These are phyloP conservation scores for Iguana delicatissima DNA, from an alignment of 2,797 vertebrate species.

Conservation along the genomic window DNA sequence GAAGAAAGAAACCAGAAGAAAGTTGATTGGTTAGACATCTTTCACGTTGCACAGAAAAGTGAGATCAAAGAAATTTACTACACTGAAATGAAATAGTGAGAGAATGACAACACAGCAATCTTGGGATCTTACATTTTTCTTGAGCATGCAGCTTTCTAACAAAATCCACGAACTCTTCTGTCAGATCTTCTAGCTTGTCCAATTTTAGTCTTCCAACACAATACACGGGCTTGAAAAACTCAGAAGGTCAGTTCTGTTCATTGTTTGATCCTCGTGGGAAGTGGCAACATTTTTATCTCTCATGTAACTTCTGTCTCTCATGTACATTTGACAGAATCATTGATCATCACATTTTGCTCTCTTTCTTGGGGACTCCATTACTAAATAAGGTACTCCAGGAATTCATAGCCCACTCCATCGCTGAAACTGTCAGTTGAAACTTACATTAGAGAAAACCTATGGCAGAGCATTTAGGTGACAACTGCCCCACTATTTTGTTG, in stretches of 20 bases:
- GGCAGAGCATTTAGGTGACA: neutral
- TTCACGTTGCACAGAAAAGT: neutral
- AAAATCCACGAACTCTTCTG: neutral
- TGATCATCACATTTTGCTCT: neutral
- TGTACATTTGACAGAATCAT: neutral
- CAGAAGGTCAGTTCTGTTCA: neutral
- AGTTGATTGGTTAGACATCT: neutral
- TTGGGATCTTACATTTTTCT: neutral
- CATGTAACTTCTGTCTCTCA: too few relatives aligned
- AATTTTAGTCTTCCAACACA: neutral
- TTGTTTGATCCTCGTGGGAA: neutral
- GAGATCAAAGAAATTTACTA: slow-evolving; percentile 12
- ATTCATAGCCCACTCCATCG: neutral
- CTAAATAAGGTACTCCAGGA: neutral
- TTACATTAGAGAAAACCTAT: neutral
- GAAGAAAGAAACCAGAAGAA: neutral
- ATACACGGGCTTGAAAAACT: neutral
- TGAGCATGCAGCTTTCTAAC: neutral
- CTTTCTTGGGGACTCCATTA: neutral
- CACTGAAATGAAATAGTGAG: neutral
- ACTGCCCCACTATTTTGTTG: neutral
- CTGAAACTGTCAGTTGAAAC: neutral
- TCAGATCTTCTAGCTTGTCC: neutral
- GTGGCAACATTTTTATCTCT: too few relatives aligned
- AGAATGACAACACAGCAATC: neutral